A percentile compares a stretch with the other conserved stretches of the same genome.
phyloP scores from a whole-genome alignment of 2,888 invertebrate species.

The Drosophila neotestacea region DNA sequence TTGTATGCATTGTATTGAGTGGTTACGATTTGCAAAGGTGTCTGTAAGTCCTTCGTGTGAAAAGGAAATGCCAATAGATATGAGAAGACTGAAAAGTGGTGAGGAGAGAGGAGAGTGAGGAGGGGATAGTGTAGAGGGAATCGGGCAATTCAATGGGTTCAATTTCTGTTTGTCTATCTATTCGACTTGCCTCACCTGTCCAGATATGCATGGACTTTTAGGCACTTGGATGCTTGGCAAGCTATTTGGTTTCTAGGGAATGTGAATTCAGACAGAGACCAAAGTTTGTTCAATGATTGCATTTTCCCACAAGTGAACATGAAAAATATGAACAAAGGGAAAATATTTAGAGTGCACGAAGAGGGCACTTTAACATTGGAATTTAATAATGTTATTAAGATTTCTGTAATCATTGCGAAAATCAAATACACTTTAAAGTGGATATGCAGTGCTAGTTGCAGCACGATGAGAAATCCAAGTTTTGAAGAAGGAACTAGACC shows the following conservation, averaged over 20 bases:
- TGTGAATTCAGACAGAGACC: constrained; percentile 26
- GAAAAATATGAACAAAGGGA: constrained; percentile 22
- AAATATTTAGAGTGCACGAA: constrained; percentile 13
- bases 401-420: constrained; percentile 14
- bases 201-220: constrained; percentile 56
- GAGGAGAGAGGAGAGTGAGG: neutral
- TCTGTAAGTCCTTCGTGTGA: constrained; percentile 32
- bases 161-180: constrained; percentile 45
- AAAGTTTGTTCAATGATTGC: constrained; percentile 40
- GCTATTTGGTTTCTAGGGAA: constrained; percentile 36
- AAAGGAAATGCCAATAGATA: constrained; percentile 37
- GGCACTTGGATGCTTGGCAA: constrained; percentile 48
- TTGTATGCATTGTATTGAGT: constrained; percentile 68
- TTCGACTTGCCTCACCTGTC: constrained; percentile 19
- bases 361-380: constrained; percentile 12
- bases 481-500: neutral
- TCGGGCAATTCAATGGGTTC: constrained; percentile 36
- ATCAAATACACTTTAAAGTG: constrained; percentile 13
- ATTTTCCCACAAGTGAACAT: constrained; percentile 29
- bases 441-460: neutral
- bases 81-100: neutral
- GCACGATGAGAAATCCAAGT: no score
- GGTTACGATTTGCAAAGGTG: constrained; percentile 58
- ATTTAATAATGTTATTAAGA: constrained; percentile 13
- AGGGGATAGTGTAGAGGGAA: neutral